Evolutionary conservation across 2,888 invertebrate genomes (phyloP).

Genomic region (Acleris cristana): DNA sequence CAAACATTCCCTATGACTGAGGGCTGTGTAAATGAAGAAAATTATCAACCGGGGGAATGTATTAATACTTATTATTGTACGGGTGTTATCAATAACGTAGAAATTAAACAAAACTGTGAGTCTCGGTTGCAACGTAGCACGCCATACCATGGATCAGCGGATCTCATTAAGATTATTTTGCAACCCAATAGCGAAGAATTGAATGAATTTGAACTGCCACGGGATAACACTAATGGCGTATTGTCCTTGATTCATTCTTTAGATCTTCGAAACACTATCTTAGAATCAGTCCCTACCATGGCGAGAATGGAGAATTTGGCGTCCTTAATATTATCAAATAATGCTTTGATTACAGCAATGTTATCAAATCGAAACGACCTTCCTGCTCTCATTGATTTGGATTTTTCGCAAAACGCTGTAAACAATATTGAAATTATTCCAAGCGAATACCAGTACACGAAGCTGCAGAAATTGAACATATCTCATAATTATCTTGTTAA

Average conservation of each 20-base stretch:
- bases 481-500: conserved; percentile 57
- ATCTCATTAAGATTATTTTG: too few species aligned
- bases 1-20: background rate
- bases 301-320: conserved; percentile 48
- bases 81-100: too few species aligned
- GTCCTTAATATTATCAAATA: conserved; percentile 54
- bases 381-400: conserved; percentile 47
- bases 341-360: conserved; percentile 50
- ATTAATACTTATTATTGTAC: too few species aligned
- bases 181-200: too few species aligned
- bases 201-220: too few species aligned
- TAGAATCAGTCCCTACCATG: conserved; percentile 45
- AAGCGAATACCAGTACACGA: conserved; percentile 42
- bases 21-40: too few species aligned
- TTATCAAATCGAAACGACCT: conserved; percentile 51
- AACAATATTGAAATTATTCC: conserved; percentile 43
- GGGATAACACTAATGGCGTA: accelerated
- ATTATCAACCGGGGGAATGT: too few species aligned
- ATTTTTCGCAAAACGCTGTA: conserved; percentile 63
- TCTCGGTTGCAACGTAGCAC: too few species aligned
- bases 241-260: conserved; percentile 39
- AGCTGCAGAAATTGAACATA: conserved; percentile 54
- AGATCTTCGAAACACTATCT: conserved; percentile 53
- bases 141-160: too few species aligned
- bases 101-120: too few species aligned